These are phyloP conservation scores for Caenorhabditis wallacei DNA, from an alignment of 2,888 invertebrate species.

Conservation along the genomic window DNA sequence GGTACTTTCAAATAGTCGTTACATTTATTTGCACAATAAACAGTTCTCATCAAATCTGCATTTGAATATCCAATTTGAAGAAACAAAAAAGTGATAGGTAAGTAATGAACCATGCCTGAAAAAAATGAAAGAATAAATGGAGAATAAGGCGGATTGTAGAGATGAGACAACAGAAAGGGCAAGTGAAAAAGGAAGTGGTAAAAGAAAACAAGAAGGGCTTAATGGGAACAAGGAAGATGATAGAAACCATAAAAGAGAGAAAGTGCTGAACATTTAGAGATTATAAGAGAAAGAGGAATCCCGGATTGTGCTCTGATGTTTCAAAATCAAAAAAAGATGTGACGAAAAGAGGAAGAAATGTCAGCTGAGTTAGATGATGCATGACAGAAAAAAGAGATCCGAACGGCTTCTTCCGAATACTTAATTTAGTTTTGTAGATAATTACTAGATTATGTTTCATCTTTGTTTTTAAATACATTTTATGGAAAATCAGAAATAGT, in stretches of 20 bases:
- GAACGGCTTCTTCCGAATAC: neutral
- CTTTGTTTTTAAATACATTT: too few species aligned
- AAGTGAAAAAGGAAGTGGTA: slow-evolving; percentile 26
- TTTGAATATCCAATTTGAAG: neutral
- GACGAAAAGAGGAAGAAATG: slow-evolving; percentile 1
- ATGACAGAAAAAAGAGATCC: neutral
- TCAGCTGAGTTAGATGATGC: neutral
- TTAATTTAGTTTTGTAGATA: neutral
- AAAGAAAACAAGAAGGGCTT: slow-evolving; percentile 41
- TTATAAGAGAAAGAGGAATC: slow-evolving; percentile 12
- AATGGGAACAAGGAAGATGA: slow-evolving; percentile 31
- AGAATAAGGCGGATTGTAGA: slow-evolving; percentile 15
- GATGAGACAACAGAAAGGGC: slow-evolving; percentile 33
- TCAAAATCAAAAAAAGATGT: neutral
- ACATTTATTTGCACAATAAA: slow-evolving; percentile 66
- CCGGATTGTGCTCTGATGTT: slow-evolving; percentile 37
- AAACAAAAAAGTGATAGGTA: slow-evolving; percentile 16
- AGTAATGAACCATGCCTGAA: slow-evolving; percentile 32
- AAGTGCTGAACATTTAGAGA: slow-evolving; percentile 13
- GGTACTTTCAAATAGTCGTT: slow-evolving; percentile 68
- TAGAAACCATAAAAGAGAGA: slow-evolving; percentile 28
- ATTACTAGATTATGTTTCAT: neutral
- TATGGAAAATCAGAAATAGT: too few species aligned
- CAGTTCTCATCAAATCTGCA: slow-evolving; percentile 66
- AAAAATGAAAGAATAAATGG: neutral